A percentile compares a stretch with the other conserved stretches of the same genome.
Evolutionary conservation across 2,113 vertebrate species (phyloP).

Genomic region (Mohoua ochrocephala): DNA sequence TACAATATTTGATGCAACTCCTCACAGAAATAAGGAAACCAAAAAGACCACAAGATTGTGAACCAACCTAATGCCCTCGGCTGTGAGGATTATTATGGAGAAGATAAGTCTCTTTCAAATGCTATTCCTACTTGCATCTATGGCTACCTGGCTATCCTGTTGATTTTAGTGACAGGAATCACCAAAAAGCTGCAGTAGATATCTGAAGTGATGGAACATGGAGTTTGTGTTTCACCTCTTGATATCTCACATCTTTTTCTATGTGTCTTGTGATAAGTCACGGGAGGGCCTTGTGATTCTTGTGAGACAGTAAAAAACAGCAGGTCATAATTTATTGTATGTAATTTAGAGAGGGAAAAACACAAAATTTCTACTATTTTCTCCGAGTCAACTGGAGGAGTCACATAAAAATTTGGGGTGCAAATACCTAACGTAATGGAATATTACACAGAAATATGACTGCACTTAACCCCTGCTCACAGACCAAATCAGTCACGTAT

Average conservation of each 20-base stretch:
- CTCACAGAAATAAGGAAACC: not conserved
- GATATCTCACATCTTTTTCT: not conserved
- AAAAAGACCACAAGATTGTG: not conserved
- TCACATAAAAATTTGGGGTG: not conserved
- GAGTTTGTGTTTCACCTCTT: not conserved
- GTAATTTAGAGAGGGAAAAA: not conserved
- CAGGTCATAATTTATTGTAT: not conserved
- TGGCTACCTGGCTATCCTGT: not conserved
- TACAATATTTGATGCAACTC: not conserved
- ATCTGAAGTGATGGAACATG: not conserved
- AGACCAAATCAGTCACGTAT: not conserved
- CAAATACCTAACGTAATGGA: not conserved
- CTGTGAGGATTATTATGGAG: not conserved
- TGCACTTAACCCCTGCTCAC: not conserved
- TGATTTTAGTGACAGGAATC: not conserved
- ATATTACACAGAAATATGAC: not conserved
- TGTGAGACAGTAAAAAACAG: not conserved
- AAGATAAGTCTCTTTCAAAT: not conserved
- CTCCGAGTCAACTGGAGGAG: not conserved
- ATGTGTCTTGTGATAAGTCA: not conserved
- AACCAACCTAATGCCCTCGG: not conserved
- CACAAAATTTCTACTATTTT: not conserved
- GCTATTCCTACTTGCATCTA: not conserved
- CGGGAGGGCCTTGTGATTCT: fast-evolving
- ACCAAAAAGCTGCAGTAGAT: not conserved